Evolutionary conservation across 2,888 invertebrate genomes (phyloP), one percentile per base, ranked within the genome.

Genomic region (Peribatodes rhomboidaria): DNA sequence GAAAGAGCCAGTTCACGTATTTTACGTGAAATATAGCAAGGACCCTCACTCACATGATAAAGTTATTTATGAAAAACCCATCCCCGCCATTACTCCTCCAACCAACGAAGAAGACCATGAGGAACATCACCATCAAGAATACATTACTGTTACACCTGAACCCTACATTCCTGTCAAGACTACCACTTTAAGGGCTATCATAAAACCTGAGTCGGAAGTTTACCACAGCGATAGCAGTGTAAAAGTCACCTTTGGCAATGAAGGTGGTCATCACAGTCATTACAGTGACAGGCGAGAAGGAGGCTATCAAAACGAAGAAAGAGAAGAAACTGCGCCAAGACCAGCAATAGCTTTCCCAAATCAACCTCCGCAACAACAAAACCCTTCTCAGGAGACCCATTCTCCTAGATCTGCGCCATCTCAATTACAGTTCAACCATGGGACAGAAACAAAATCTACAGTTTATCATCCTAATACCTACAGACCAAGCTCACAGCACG

Each of bases 21-120:
- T 97, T 83, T 98, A 98, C 81, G 98, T 98, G 0, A 98, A 98
- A 86, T 98, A 98, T 82, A 97, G 97, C 82, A 97, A 98, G 84
- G 97, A 97, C 78, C 96, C 96, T 13, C 94, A 95, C 72, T 95
- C 95, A 0, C 95, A 96, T 73, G 94, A 96, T 52, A 95, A 96
- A 72, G 94, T 97, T 11, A 95, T 97, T 56, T 96, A 97, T 81
- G 97, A 97, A 66, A 94, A 96, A 69, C 97, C 97, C 0, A 94
- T 97, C 20, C 96, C 97, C 9, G 97, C 97, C 8, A 90, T 97
- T 20, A 95, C 96, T 37, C 96, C 97, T 1, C 93, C 95, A 6
- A 94, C 95, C 14, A 96, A 95, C 65, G 94, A 95, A 69, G 95
- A 96, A 75, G 94, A 94, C 58, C 94, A 94, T 53, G 75, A 77